phyloP scores from a whole-genome alignment of 2,888 invertebrate species.

The Pemphredon lugubris region DNA sequence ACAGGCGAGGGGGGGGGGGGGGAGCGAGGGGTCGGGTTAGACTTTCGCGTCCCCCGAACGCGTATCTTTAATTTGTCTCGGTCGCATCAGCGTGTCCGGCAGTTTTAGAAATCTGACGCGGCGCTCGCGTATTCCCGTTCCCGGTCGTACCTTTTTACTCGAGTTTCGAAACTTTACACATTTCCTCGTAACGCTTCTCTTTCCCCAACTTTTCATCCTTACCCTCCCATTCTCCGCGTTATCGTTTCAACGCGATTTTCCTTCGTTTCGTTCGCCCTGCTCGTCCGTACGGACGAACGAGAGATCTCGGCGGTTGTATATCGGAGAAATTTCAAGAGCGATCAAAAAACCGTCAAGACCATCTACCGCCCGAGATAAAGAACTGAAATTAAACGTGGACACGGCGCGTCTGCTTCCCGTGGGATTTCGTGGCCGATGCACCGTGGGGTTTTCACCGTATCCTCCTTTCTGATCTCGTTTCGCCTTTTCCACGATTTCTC shows the following conservation, averaged over 20 bases:
- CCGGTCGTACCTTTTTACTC: not conserved
- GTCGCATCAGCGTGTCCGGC: not conserved
- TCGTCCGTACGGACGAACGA: not conserved
- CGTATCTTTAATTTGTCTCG: not conserved
- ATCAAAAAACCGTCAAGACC: constrained; percentile 33
- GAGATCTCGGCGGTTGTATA: constrained; percentile 20
- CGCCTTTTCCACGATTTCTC: not conserved
- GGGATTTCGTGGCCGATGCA: constrained; percentile 58
- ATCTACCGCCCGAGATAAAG: constrained; percentile 43
- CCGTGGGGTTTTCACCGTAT: constrained; percentile 18
- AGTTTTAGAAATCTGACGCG: not conserved
- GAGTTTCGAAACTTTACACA: no score
- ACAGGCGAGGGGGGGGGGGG: no score
- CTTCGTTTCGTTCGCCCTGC: not conserved
- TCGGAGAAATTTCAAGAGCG: constrained; percentile 44
- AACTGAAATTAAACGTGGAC: constrained; percentile 63
- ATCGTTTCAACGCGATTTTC: not conserved
- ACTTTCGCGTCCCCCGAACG: no score
- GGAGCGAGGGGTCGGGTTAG: no score
- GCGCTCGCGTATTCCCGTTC: no score
- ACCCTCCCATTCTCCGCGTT: not conserved
- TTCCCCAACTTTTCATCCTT: not conserved
- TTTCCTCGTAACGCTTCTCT: not conserved
- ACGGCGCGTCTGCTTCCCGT: constrained; percentile 47
- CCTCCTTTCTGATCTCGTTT: constrained; percentile 19